Evolutionary conservation across 1,140 invertebrate species (phyloP).

Genomic region (Scaptomyza montana): DNA sequence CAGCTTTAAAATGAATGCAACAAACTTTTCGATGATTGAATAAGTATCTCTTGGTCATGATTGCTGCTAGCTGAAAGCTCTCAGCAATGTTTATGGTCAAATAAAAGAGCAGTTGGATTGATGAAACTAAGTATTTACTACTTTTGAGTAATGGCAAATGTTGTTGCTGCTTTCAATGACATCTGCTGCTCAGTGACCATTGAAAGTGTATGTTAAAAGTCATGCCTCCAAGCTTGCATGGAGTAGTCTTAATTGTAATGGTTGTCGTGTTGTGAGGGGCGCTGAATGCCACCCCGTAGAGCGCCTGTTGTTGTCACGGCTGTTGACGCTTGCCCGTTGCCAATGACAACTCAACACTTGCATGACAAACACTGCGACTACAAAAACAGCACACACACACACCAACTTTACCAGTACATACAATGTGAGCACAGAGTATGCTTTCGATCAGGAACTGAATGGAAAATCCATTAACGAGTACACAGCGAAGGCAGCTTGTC

Average conservation of each 20-base stretch:
- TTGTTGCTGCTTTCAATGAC: no score
- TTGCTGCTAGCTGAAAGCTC: no score
- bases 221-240: neutral
- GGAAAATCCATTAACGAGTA: conserved; percentile 82
- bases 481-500: conserved; percentile 71
- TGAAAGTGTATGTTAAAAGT: conserved; percentile 12
- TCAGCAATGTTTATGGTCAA: neutral
- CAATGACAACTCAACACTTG: conserved; percentile 67
- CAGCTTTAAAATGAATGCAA: no score
- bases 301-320: conserved; percentile 69
- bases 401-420: neutral
- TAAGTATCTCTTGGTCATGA: no score
- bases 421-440: conserved; percentile 62
- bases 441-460: conserved; percentile 82
- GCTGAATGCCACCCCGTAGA: conserved; percentile 29
- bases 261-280: conserved; percentile 38
- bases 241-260: conserved; percentile 38
- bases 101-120: neutral
- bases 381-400: conserved; percentile 28
- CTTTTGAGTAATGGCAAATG: neutral
- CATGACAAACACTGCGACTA: conserved; percentile 50
- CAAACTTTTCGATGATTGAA: no score
- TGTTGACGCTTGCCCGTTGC: conserved; percentile 67
- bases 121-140: neutral
- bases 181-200: neutral